Base-by-base conservation (phyloP, 2,113 vertebrate genomes). In the Ardeotis arabs region DNA sequence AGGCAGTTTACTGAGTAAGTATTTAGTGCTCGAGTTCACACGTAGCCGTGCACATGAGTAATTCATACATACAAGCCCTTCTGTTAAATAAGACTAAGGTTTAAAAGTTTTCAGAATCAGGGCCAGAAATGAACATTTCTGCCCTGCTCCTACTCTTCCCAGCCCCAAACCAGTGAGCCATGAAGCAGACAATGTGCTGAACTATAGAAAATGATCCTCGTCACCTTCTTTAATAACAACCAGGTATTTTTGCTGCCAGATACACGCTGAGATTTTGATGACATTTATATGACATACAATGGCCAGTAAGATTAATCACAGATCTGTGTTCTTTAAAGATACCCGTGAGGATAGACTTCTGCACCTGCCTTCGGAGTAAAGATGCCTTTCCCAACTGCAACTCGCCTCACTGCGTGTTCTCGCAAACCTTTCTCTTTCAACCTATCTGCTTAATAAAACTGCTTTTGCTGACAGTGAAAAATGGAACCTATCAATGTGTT, bases 401-500 rank as follows among this genome's bases (percentile, higher is more conserved):
- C 88, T 72, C 49, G 49, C 55, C 89, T 88, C 27, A 31, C 11
- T 7, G 90, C 88, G 59, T n/a, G 72, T 66, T 96, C 92, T 79
- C 55, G 56, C 77, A 96, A 95, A 76, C 84, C 79, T 95, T 90
- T 89, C 80, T 44, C 35, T 96, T 77, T 87, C 77, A 93, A 93
- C 4, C 0, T 52, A 78, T 62, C 84, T 92, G 72, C 74, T 84
- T 95, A 92, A 93, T 95, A 93, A 93, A 89, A 95, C 87, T 49
- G 39, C 68, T 89, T 66, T 52, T 62, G 21, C 41, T 94, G 95
- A 95, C 86, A 96, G 70, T 95, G 95, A 96, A 97, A 93, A 97
- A 97, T 95, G 80, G 85, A 86, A 73, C 21, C 74, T 53, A 85
- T 95, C 91, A 81, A 8, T 39, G 63, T 74, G 53, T 68, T 93